A percentile compares a stretch with the other conserved stretches of the same genome.
Evolutionary conservation across 2,797 vertebrate species (phyloP).

Genomic region (Sternarchorhynchus goeldii): DNA sequence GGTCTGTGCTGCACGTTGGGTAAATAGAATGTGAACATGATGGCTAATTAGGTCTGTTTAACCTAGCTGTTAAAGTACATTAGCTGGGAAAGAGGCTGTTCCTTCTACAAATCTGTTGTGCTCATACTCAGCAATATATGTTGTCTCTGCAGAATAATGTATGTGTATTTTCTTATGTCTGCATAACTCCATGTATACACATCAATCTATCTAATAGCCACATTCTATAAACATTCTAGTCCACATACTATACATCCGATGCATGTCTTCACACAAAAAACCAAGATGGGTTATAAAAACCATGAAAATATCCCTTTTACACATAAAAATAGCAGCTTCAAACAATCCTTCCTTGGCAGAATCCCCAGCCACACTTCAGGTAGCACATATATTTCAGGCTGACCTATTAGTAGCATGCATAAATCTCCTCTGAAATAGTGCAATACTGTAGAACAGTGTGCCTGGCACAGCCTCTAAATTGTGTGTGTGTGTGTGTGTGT

Average conservation of each 20-base stretch:
- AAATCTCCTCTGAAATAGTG: conserved; percentile 36
- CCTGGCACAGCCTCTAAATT: neutral
- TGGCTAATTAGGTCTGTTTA: conserved; percentile 29
- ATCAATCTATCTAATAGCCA: neutral
- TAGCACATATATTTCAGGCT: conserved; percentile 39
- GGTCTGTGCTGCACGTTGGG: neutral
- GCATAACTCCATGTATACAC: neutral
- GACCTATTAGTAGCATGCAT: conserved; percentile 46
- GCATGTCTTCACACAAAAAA: conserved; percentile 23
- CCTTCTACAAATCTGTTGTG: conserved; percentile 17
- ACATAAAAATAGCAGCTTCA: conserved; percentile 28
- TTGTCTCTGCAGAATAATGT: conserved; percentile 12
- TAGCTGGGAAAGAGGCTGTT: conserved; percentile 13
- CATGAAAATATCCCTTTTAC: conserved; percentile 42
- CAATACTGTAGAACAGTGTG: neutral
- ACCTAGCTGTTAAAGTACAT: conserved; percentile 28
- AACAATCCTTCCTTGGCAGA: conserved; percentile 44
- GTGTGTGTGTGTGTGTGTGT: conserved; percentile 18
- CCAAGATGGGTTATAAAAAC: conserved; percentile 15
- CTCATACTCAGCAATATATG: conserved; percentile 1
- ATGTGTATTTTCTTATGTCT: neutral
- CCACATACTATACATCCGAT: conserved; percentile 18
- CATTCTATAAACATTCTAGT: neutral
- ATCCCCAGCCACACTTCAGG: conserved; percentile 16
- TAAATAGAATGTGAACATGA: conserved; percentile 7